Evolutionary conservation across 2,888 invertebrate genomes (phyloP), one percentile per base, ranked within the genome.

Genomic region (Anoplius nigerrimus): DNA sequence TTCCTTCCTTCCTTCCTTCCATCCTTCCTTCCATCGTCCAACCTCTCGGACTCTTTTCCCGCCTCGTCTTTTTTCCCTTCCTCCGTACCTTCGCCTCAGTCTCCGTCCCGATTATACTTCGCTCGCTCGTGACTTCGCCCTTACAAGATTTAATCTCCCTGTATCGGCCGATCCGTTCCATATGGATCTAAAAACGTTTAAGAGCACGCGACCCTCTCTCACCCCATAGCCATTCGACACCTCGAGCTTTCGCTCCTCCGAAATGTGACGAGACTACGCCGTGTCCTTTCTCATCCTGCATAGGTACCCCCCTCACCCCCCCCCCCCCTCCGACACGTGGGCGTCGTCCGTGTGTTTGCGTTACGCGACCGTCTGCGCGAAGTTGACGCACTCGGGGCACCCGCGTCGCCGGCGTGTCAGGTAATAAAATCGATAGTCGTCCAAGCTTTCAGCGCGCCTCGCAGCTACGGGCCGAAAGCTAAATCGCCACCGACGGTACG

Each of bases 131-230:
- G 46, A n/a, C 63, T 61, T 55, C 69, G 59, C 61, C 46, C 54
- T 34, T 6, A 64, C 22, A 34, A 11, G 62, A 61, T 61, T 65
- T 70, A 15, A 60, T 65, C 64, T 74, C 66, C 69, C 66, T 79
- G 72, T 78, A 84, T 85, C 79, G 74, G 73, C 81, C 84, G 84
- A 81, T 82, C 75, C 75, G 78, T 81, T 81, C 73, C 75, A 76
- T 76, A 75, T 69, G 74, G 71, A 80, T 81, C 72, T 69, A 69
- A 74, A 76, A 76, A 64, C 56, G 59, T 61, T 71, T 72, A 56
- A 71, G 62, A 72, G 59, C 68, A 58, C 68, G 59, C 53, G 51
- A 46, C n/a, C 6, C 59, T 70, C 34, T 43, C 72, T 43, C 64
- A n/a, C n/a, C n/a, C n/a, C 34, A 55, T 60, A 52, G 8, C 16